Evolutionary conservation across 2,113 vertebrate genomes (phyloP), one percentile per base, ranked within the genome.

Genomic region (Pardalotus punctatus): DNA sequence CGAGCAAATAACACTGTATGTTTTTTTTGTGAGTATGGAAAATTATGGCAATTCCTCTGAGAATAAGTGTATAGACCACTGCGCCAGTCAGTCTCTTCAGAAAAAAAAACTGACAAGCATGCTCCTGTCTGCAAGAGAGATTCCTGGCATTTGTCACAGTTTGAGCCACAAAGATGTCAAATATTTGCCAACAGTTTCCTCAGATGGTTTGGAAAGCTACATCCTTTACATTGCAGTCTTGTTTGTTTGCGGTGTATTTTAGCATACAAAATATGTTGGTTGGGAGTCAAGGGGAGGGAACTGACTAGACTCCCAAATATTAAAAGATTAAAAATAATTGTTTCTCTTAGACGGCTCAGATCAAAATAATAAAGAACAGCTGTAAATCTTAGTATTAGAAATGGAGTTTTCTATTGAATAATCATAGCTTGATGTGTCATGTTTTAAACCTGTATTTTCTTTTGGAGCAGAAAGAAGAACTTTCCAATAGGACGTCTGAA

Each of bases 401-500:
- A 51, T 64, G 12, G 72, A 84, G 74, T 73, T 94, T 95, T 95
- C 65, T 96, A 88, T 95, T 96, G 84, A 90, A 96, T 97, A 93
- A 89, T 86, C 60, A 57, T 81, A 96, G 80, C 88, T 95, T 96
- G 90, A 92, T 94, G 86, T 91, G 96, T 94, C 86, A 40, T 72
- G 90, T 92, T 94, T 95, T 94, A 97, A 97, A 97, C 82, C 64
- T 96, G 87, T 97, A 28, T 97, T 97, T 95, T 98, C 93, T 98
- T 98, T 97, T 93, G 89, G 72, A 97, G 60, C 96, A 98, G 98
- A 92, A 87, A 76, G 97, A 97, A 95, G 89, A 95, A 74, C 54
- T 94, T 95, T 81, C 95, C 86, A 97, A 29, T 86, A 98, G 96
- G 97, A 95, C 69, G 6, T 99, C 98, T 42, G 98, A 98, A 97